These are phyloP conservation scores for Drosophila dunni DNA, from an alignment of 1,140 invertebrate genomes.

Conservation along the genomic window DNA sequence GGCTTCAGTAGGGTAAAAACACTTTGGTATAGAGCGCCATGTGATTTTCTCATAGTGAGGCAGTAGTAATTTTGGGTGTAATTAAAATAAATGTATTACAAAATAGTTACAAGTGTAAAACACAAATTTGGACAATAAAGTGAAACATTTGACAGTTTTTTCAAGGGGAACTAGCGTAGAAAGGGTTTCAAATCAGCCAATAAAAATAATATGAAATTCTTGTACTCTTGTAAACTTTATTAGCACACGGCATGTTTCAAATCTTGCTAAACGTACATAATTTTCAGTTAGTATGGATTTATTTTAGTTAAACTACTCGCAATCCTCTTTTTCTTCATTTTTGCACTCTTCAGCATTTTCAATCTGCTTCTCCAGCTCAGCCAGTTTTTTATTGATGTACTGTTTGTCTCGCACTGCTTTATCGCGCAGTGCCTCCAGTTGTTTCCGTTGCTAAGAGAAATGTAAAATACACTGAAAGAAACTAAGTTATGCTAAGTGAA, in stretches of 20 bases:
- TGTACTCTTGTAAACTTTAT: neutral
- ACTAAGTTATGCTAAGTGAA: neutral
- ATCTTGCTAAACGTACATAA: no score
- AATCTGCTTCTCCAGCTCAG: neutral
- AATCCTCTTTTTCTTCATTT: neutral
- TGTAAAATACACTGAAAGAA: neutral
- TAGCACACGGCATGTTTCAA: no score
- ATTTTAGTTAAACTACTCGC: neutral
- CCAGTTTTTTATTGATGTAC: neutral
- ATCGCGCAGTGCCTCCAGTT: neutral
- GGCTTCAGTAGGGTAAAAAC: neutral
- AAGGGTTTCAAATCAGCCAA: neutral
- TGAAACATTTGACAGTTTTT: neutral
- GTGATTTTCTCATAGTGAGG: neutral
- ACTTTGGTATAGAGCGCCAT: neutral
- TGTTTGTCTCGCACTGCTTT: neutral
- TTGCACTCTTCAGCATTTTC: neutral
- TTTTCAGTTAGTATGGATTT: no score
- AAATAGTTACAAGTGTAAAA: neutral
- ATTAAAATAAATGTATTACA: neutral
- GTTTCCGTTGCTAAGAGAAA: constrained; percentile 1
- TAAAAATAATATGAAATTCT: neutral
- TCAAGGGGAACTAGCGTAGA: neutral
- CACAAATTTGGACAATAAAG: neutral
- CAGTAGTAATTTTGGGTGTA: neutral